Percentiles rank a stretch among this genome's conserved stretches.
phyloP scores from a whole-genome alignment of 2,888 invertebrate species.

The Xylota sylvarum region DNA sequence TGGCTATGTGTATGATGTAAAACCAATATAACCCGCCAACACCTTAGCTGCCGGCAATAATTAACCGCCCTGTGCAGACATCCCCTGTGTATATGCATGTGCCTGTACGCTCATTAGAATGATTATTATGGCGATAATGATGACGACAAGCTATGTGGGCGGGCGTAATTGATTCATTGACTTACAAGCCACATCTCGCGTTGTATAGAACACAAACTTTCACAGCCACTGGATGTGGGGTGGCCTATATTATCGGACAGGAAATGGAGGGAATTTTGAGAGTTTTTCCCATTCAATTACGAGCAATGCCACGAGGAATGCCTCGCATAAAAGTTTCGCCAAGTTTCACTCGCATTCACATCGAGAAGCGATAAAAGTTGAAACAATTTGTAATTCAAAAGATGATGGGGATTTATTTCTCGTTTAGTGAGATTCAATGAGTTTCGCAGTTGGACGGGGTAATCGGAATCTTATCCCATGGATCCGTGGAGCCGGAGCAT shows the following conservation, averaged over 20 bases:
- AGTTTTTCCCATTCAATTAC: constrained; percentile 19
- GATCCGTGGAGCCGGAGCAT: constrained; percentile 2
- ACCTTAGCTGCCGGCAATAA: constrained; percentile 49
- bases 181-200: constrained; percentile 13
- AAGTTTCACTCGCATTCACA: constrained; percentile 6
- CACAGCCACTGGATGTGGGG: neutral
- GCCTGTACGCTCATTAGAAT: constrained; percentile 16
- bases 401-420: constrained; percentile 28
- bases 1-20: constrained; percentile 8
- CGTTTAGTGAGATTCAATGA: constrained; percentile 16
- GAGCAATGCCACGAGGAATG: neutral
- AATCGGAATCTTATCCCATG: neutral
- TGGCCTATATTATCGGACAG: constrained; percentile 6
- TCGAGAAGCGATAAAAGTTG: constrained; percentile 12
- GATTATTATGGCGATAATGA: constrained; percentile 53
- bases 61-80: constrained; percentile 50
- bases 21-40: constrained; percentile 41
- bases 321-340: neutral
- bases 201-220: constrained; percentile 13
- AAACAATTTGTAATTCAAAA: constrained; percentile 27
- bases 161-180: constrained; percentile 65
- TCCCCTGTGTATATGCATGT: constrained; percentile 18
- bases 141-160: constrained; percentile 32
- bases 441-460: neutral
- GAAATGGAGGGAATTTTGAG: neutral